A percentile compares a stretch with the other conserved stretches of the same genome.
These are phyloP conservation scores for Chaenocephalus aceratus DNA, from an alignment of 2,113 vertebrate genomes.

Conservation along the genomic window DNA sequence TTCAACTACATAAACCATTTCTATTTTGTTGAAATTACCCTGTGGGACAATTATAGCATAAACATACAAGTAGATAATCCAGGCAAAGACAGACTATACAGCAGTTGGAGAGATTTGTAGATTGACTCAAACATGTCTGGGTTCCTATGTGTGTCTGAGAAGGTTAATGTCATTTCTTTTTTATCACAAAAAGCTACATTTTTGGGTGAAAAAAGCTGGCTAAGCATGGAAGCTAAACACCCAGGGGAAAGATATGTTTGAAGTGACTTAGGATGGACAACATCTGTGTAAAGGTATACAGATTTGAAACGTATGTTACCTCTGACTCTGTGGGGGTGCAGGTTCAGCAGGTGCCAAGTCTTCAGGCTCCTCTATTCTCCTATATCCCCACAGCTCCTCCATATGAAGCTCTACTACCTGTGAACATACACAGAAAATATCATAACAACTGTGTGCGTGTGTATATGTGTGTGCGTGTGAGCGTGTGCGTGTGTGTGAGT, in stretches of 20 bases:
- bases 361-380: conserved; percentile 3
- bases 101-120: background rate
- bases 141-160: background rate
- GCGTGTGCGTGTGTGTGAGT: background rate
- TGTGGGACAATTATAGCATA: background rate
- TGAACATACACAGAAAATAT: background rate
- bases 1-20: too few species aligned
- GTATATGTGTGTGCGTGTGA: background rate
- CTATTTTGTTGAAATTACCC: background rate
- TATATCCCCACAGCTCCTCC: conserved; percentile 72
- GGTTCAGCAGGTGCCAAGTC: conserved; percentile 7
- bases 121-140: too few species aligned
- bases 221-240: too few species aligned
- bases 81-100: background rate
- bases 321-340: conserved; percentile 25
- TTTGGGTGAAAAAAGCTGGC: too few species aligned
- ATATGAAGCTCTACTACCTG: conserved; percentile 79
- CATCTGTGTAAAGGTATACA: background rate
- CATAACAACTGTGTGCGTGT: background rate
- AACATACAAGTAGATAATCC: background rate
- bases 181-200: too few species aligned
- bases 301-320: conserved; percentile 25
- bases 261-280: background rate
- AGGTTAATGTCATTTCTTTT: too few species aligned
- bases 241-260: too few species aligned